phyloP scores from a whole-genome alignment of 2,113 vertebrate species.

The Apaloderma vittatum region DNA sequence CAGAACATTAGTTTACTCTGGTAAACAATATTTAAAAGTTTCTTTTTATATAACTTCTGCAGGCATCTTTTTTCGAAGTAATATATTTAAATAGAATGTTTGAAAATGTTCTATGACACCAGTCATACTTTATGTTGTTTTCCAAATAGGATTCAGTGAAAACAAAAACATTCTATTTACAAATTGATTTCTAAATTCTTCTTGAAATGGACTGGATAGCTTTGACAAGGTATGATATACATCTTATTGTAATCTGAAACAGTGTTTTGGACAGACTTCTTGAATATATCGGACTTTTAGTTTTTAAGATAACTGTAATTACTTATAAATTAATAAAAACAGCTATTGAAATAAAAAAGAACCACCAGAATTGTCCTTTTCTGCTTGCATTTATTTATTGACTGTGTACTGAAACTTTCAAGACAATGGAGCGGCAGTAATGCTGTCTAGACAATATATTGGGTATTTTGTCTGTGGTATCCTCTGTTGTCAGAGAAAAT shows the following conservation, averaged over 20 bases:
- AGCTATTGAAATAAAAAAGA: not conserved
- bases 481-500: conserved; percentile 11
- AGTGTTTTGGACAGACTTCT: not conserved
- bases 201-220: not conserved
- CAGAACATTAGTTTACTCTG: not conserved
- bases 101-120: not conserved
- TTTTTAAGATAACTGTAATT: not conserved
- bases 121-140: not conserved
- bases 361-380: not conserved
- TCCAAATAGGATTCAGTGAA: not conserved
- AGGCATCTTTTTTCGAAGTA: not conserved
- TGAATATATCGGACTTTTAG: not conserved
- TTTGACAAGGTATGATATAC: not conserved
- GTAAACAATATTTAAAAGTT: not conserved
- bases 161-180: not conserved
- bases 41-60: not conserved
- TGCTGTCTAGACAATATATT: conserved; percentile 50
- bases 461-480: conserved; percentile 16
- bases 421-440: not conserved
- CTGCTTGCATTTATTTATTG: not conserved
- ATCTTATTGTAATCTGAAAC: not conserved
- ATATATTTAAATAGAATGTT: not conserved
- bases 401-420: not conserved
- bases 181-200: not conserved
- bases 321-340: not conserved